Conservation (phyloP, 2,797 vertebrate species). For the Acanthornis magna region DNA sequence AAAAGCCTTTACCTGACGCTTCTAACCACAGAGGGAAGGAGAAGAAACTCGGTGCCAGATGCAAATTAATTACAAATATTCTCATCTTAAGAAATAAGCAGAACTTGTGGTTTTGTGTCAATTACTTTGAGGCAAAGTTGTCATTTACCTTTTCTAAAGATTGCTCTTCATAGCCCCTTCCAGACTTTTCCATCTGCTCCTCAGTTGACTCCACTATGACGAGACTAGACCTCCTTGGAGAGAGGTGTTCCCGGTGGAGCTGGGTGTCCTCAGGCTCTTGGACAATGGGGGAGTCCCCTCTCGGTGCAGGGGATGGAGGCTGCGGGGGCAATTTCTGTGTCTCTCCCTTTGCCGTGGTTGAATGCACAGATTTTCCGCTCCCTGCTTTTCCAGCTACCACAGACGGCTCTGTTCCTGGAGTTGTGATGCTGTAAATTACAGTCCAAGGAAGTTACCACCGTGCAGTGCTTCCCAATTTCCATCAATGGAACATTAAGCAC, state of each 20-base stretch:
- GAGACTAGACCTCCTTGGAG: conserved; percentile 66
- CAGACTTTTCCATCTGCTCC: conserved; percentile 77
- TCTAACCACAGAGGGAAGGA: not conserved
- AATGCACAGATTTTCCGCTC: not conserved
- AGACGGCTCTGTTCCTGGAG: conserved; percentile 43
- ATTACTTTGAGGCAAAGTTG: not conserved
- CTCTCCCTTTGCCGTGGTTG: not conserved
- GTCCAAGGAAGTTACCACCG: not conserved
- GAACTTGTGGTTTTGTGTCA: not conserved
- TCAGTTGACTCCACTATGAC: conserved; percentile 79
- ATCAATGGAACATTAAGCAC: not conserved
- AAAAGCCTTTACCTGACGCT: not conserved
- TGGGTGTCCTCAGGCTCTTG: conserved; percentile 76
- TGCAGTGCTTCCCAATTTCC: not conserved
- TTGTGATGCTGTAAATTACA: conserved; percentile 63
- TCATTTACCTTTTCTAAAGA: conserved; percentile 86
- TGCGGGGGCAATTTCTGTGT: not conserved
- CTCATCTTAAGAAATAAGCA: not conserved
- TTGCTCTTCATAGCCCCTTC: conserved; percentile 76
- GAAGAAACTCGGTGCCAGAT: not conserved
- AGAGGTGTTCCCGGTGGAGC: conserved; percentile 26
- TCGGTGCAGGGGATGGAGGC: conserved; percentile 30
- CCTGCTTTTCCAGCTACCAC: not conserved
- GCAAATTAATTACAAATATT: not conserved
- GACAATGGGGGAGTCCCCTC: conserved; percentile 76